These are phyloP conservation scores for Troides helena DNA, from an alignment of 2,888 invertebrate species.

Conservation along the genomic window DNA sequence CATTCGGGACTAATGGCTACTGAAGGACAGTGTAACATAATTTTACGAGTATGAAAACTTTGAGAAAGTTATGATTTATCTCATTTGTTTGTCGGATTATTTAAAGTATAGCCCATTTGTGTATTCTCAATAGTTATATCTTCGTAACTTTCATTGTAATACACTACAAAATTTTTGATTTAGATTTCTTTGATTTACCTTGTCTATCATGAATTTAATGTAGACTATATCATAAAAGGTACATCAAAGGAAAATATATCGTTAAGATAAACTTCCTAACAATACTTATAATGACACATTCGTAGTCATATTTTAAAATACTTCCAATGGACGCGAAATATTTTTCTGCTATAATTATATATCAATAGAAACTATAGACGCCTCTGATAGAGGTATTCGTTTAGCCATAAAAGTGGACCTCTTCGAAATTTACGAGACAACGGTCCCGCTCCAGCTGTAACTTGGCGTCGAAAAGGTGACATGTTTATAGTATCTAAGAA, in stretches of 20 bases:
- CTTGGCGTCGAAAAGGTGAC: conserved; percentile 13
- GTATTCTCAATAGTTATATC: not conserved
- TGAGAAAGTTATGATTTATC: not conserved
- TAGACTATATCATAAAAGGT: too few relatives aligned
- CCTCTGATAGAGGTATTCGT: conserved; percentile 28
- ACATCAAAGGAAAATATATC: not conserved
- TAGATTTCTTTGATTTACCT: too few relatives aligned
- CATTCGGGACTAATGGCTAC: not conserved
- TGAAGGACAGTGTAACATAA: not conserved
- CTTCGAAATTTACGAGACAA: conserved; percentile 56
- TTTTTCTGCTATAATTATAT: not conserved
- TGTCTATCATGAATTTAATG: too few relatives aligned
- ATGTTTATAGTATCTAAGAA: conserved; percentile 19
- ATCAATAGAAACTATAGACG: not conserved
- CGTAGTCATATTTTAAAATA: too few relatives aligned
- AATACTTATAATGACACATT: too few relatives aligned
- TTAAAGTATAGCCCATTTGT: not conserved
- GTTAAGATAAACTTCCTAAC: too few relatives aligned
- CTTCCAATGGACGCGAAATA: too few relatives aligned
- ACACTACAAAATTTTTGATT: too few relatives aligned
- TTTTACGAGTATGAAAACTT: not conserved
- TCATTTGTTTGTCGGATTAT: not conserved
- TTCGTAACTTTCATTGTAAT: not conserved
- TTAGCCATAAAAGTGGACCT: conserved; percentile 41
- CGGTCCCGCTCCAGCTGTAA: conserved; percentile 24